Evolutionary conservation across 2,113 vertebrate genomes (phyloP).

Genomic region (Onychorhynchus coronatus): DNA sequence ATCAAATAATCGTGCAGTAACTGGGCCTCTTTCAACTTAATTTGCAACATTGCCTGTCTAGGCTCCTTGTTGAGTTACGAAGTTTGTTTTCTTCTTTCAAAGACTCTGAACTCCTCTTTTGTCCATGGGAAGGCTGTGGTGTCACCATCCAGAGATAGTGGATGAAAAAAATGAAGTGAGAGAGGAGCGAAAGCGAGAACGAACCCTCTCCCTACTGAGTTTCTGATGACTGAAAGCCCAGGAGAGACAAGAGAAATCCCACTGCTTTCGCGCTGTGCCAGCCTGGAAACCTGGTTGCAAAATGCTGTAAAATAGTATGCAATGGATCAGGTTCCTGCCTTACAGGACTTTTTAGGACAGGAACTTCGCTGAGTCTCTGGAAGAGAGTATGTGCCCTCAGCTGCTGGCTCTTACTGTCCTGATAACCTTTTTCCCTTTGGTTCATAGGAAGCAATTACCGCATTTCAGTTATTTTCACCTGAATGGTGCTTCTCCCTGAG

Average conservation of each 20-base stretch:
- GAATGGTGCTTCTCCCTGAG: not conserved
- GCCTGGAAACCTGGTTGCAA: not conserved
- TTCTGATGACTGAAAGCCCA: not conserved
- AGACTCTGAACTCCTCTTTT: slow-evolving; percentile 2
- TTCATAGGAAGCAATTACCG: not conserved
- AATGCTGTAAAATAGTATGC: not conserved
- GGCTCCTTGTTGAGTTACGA: slow-evolving; percentile 28
- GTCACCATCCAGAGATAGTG: not conserved
- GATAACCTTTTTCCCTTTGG: not conserved
- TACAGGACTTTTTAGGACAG: not conserved
- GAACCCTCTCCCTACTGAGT: not conserved
- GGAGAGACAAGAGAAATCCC: not conserved
- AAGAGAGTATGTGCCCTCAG: not conserved
- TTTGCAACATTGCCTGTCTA: slow-evolving; percentile 49
- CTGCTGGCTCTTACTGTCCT: not conserved
- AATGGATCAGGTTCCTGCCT: not conserved
- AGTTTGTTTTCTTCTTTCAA: slow-evolving; percentile 51
- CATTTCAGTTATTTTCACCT: not conserved
- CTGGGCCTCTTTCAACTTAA: slow-evolving; percentile 58
- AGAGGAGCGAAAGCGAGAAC: not conserved
- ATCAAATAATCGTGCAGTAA: slow-evolving; percentile 52
- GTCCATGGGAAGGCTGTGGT: not conserved
- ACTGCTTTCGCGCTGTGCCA: not conserved
- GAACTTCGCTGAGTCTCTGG: not conserved
- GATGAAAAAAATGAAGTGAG: not conserved